These are phyloP conservation scores for Pollenia labialis DNA, from an alignment of 2,888 invertebrate species.

Conservation along the genomic window DNA sequence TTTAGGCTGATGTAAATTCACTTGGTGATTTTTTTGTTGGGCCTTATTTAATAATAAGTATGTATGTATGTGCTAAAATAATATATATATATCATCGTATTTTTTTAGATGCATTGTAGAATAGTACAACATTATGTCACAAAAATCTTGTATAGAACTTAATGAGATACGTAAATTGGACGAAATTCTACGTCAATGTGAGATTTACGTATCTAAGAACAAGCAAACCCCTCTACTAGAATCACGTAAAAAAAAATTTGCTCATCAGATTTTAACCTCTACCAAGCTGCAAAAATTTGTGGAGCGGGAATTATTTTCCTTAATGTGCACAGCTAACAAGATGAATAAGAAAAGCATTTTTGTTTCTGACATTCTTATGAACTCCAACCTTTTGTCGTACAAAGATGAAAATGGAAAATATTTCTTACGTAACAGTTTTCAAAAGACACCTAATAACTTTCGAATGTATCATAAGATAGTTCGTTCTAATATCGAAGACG, in stretches of 20 bases:
- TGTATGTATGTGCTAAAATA: too few species aligned
- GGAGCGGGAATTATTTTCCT: conserved; percentile 77
- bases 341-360: conserved; percentile 77
- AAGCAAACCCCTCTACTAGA: conserved; percentile 70
- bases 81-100: conserved; percentile 3
- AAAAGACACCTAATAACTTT: conserved; percentile 68
- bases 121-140: conserved; percentile 75
- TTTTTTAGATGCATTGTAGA: conserved; percentile 60
- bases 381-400: conserved; percentile 76
- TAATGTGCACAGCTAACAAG: conserved; percentile 78
- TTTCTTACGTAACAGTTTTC: conserved; percentile 69
- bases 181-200: conserved; percentile 78
- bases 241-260: conserved; percentile 69
- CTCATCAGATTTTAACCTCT: conserved; percentile 62
- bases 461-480: conserved; percentile 70
- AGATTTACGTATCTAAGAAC: conserved; percentile 77
- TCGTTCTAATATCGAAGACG: conserved; percentile 62
- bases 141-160: conserved; percentile 77
- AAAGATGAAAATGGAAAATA: conserved; percentile 76
- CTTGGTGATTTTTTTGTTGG: background rate
- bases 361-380: conserved; percentile 77
- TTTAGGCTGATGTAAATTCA: conserved; percentile 61
- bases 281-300: conserved; percentile 76
- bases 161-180: conserved; percentile 78
- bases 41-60: background rate